Evolutionary conservation across 2,797 vertebrate genomes (phyloP).

Genomic region (Microctenopoma lineatum): DNA sequence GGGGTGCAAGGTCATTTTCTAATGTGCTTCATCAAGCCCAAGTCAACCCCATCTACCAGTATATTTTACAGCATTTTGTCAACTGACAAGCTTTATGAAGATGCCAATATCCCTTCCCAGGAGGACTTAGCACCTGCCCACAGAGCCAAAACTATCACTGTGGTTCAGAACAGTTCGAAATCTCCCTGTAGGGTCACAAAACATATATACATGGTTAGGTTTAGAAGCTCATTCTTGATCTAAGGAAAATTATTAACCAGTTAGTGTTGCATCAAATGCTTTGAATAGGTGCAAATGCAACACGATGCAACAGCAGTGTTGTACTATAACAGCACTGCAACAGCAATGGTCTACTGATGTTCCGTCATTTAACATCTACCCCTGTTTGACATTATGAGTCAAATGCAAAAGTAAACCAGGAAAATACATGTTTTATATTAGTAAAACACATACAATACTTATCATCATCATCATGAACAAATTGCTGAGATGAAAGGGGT

Average conservation of each 20-base stretch:
- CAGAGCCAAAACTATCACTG: no score
- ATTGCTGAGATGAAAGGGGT: neutral
- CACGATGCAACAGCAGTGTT: constrained; percentile 25
- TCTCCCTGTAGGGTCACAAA: neutral
- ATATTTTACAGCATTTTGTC: no score
- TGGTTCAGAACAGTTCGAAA: neutral
- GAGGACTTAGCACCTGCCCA: no score
- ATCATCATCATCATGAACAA: neutral
- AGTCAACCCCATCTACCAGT: no score
- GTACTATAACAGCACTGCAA: neutral
- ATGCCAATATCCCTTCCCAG: no score
- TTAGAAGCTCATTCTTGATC: neutral
- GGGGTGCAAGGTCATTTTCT: no score
- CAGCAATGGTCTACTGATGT: neutral
- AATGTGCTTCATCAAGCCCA: no score
- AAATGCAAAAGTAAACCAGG: neutral
- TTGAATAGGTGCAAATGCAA: constrained; percentile 6
- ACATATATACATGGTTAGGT: neutral
- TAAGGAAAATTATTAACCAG: neutral
- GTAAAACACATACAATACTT: neutral
- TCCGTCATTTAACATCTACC: constrained; percentile 12
- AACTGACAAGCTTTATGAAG: no score
- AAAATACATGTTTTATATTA: constrained; percentile 1
- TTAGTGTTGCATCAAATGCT: constrained; percentile 5
- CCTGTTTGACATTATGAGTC: neutral